Percentiles rank a stretch among this genome's conserved stretches.
Evolutionary conservation across 2,113 vertebrate genomes (phyloP).

Genomic region (Pangasianodon hypophthalmus): DNA sequence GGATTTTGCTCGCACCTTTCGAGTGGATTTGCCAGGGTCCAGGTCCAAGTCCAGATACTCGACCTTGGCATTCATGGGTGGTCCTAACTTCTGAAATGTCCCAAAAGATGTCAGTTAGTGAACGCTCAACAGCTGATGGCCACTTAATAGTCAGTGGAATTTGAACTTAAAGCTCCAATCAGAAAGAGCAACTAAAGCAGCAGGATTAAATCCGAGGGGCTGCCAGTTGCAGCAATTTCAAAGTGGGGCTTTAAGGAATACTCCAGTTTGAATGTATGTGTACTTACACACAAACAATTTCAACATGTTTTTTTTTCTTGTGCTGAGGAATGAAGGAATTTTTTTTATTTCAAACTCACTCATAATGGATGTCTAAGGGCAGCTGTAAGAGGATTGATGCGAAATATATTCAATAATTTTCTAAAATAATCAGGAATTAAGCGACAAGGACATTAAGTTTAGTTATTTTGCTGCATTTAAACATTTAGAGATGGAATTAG

Average conservation of each 20-base stretch:
- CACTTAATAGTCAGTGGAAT: neutral
- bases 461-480: neutral
- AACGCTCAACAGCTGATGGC: neutral
- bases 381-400: neutral
- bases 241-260: neutral
- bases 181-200: neutral
- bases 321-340: neutral
- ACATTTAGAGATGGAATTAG: neutral
- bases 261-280: neutral
- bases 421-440: neutral
- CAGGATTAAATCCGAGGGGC: neutral
- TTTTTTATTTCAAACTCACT: neutral
- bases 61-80: constrained; percentile 83
- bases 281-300: neutral
- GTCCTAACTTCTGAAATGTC: constrained; percentile 68
- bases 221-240: neutral
- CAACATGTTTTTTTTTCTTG: neutral
- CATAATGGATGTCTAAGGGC: neutral
- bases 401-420: neutral
- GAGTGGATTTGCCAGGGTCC: constrained; percentile 90
- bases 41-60: constrained; percentile 96
- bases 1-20: constrained; percentile 79
- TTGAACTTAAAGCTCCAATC: constrained; percentile 13
- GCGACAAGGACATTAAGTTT: neutral
- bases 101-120: constrained; percentile 28